Base-by-base conservation (phyloP, 2,113 vertebrate genomes). In the Trinectes maculatus region DNA sequence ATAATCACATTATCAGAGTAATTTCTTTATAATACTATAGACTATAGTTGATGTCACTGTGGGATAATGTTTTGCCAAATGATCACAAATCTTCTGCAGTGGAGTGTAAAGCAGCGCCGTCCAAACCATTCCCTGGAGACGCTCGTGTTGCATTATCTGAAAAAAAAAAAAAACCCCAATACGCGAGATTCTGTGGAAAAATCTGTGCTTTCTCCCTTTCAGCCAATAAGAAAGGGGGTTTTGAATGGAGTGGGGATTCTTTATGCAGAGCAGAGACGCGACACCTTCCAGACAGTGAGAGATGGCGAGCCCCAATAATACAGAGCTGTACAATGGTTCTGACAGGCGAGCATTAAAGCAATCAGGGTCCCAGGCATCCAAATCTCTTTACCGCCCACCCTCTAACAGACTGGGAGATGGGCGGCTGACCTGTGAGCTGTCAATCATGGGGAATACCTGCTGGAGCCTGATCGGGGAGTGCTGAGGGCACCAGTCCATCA, bases 341-440 rank as follows among this genome's bases (percentile, higher is more conserved):
- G 89, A 92, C 91, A 93, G 91, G 78, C 87, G 79, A 87, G 86
- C 90, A 89, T 91, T 91, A 92, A 91, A 92, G 91, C 87, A 91
- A 91, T 92, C 90, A 92, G 83, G 88, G 89, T 90, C 79, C 87
- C 87, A 89, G 86, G 82, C 90, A 91, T 92, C 89, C 89, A 91
- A 89, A 92, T 93, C 91, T 92, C 87, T 93, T 91, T 89, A 83
- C 86, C 90, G 87, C 91, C 93, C 90, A 91, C 91, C 90, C 87
- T 89, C 85, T 89, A 89, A 87, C 84, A 88, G 88, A 83, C 80
- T 87, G 85, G 66, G 81, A 92, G 90, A 92, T 91, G 89, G 88
- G 89, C 84, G 73, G 78, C 87, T 93, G 92, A 93, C 92, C 92
- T 89, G 87, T 85, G 89, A 84, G 89, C 91, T 93, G 90, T 91